These are phyloP conservation scores for Idris sp. DNA, from an alignment of 1,140 invertebrate genomes.

Conservation along the genomic window DNA sequence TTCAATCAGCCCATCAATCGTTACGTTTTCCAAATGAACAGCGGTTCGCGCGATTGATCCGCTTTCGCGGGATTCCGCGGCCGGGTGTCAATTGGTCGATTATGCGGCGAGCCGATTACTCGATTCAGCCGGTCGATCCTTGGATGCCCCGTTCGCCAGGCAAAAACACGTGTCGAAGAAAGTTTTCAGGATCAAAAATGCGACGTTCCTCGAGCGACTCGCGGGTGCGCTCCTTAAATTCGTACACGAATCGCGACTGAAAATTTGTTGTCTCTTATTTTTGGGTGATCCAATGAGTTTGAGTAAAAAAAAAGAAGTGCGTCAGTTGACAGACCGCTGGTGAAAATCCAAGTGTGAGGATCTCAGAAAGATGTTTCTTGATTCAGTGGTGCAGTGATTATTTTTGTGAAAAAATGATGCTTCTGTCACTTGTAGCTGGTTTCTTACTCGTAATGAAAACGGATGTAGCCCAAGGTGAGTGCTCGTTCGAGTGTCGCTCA, in stretches of 20 bases:
- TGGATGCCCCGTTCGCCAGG: conserved; percentile 16
- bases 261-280: too few relatives aligned
- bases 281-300: too few relatives aligned
- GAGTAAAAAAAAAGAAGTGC: too few relatives aligned
- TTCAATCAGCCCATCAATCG: conserved; percentile 9
- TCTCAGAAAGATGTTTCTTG: conserved; percentile 35
- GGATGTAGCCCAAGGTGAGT: conserved; percentile 55
- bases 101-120: conserved; percentile 30
- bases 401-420: conserved; percentile 59
- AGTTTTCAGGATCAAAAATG: conserved; percentile 29
- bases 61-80: conserved; percentile 19
- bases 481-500: conserved; percentile 27
- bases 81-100: conserved; percentile 19
- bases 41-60: conserved; percentile 37
- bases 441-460: conserved; percentile 42
- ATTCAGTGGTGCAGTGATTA: conserved; percentile 59
- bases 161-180: conserved; percentile 44
- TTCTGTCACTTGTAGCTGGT: conserved; percentile 37
- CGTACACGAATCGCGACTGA: conserved; percentile 8
- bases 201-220: conserved; percentile 23
- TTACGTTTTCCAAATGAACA: conserved; percentile 16
- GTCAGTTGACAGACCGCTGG: conserved; percentile 21
- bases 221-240: conserved; percentile 28
- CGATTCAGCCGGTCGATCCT: conserved; percentile 6
- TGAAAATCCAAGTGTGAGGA: conserved; percentile 2